Base-by-base conservation (phyloP, 1,140 invertebrate genomes). In the Scaptodrosophila lebanonensis region DNA sequence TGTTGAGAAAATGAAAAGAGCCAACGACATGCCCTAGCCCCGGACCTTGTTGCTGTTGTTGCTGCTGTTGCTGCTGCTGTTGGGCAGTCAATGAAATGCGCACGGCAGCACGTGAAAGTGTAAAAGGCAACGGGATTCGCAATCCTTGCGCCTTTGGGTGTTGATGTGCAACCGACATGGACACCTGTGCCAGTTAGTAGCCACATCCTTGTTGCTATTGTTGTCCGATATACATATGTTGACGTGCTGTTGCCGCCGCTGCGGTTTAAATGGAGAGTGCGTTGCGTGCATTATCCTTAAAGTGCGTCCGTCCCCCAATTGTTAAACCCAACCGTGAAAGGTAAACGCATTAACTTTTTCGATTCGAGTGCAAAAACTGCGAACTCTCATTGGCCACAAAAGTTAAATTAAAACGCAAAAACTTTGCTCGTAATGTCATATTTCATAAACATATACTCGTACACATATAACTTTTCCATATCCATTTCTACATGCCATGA, bases 1-100 rank as follows among this genome's bases (percentile, higher is more conserved):
- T 79, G 73, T 79, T 82, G 73, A 79, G 73, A 79, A 79, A 79
- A 79, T 79, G 73, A 79, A 82, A 77, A 76, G 71, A 73, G 69
- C 44, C 42, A 58, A 51, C 40, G 53, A 33, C 18, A 7, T 27
- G 48, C 11, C 15, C 45, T 57, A 40, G 43, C 49, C 17, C 47
- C n/a, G n/a, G n/a, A n/a, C n/a, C n/a, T n/a, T n/a, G n/a, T n/a
- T n/a, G n/a, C n/a, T n/a, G n/a, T n/a, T n/a, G n/a, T n/a, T n/a
- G n/a, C n/a, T n/a, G n/a, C n/a, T n/a, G n/a, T n/a, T n/a, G n/a
- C n/a, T n/a, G n/a, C n/a, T 4, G 22, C 22, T 4, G 22, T 25
- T 25, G 8, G 3, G 22, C 22, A 25, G 22, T 25, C 22, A 4
- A 25, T 25, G 8, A 25, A 25, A 25, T 8, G n/a, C n/a, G n/a